phyloP scores from a whole-genome alignment of 2,888 invertebrate species.

The Aquatica leii region DNA sequence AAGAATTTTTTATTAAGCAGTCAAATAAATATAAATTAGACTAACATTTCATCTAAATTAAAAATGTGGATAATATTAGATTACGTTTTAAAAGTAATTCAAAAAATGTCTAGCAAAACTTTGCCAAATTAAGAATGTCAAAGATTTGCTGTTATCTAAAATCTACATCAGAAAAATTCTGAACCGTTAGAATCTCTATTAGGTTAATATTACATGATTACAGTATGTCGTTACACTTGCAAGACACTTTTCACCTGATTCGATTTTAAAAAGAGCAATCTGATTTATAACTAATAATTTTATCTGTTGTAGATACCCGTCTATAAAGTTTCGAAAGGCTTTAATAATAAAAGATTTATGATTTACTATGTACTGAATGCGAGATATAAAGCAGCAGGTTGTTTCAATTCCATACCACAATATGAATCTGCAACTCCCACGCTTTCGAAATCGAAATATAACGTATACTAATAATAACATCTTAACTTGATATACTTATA shows the following conservation, averaged over 20 bases:
- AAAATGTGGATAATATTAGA: no score
- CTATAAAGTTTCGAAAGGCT: slow-evolving; percentile 50
- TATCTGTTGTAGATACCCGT: slow-evolving; percentile 47
- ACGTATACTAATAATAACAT: slow-evolving; percentile 46
- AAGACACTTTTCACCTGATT: slow-evolving; percentile 32
- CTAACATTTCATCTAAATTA: no score
- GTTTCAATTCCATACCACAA: slow-evolving; percentile 47
- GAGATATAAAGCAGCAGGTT: slow-evolving; percentile 53
- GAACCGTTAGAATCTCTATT: slow-evolving; percentile 26
- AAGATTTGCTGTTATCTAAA: slow-evolving; percentile 1
- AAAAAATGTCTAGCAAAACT: not conserved
- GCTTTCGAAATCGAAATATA: slow-evolving; percentile 36
- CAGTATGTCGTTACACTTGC: slow-evolving; percentile 21
- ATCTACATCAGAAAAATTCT: slow-evolving; percentile 15
- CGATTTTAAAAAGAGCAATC: slow-evolving; percentile 46
- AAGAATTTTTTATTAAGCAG: no score
- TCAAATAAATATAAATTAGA: no score
- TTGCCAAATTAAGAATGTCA: slow-evolving; percentile 11
- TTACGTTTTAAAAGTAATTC: not conserved
- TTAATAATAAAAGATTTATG: slow-evolving; percentile 50
- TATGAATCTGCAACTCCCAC: slow-evolving; percentile 51
- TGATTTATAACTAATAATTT: slow-evolving; percentile 55
- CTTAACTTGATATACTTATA: slow-evolving; percentile 44
- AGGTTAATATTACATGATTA: slow-evolving; percentile 16
- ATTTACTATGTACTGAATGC: slow-evolving; percentile 47